Base-by-base conservation (phyloP, 1,140 invertebrate genomes). In the Geopemphigus sp. region DNA sequence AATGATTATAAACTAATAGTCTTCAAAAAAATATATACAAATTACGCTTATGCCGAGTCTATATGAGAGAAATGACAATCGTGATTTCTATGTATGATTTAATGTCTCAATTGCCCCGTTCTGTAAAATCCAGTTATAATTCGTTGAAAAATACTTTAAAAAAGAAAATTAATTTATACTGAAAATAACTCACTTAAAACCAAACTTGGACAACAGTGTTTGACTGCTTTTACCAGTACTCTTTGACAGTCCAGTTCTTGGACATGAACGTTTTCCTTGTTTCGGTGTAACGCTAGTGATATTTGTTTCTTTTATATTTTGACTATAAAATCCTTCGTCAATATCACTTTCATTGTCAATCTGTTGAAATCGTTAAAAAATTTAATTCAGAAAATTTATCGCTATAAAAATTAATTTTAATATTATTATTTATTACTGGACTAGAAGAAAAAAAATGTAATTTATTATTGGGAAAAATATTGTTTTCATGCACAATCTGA, bases 321-420 rank as follows among this genome's bases (percentile, higher is more conserved):
- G 74, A 78, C 74, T 78, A 78, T 39, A 29, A 32, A 78, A 78
- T 45, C 74, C 74, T 63, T 78, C 74, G 26, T 78, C 74, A 0
- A 78, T 59, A 63, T 78, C 74, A 19, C 22, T 63, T 45, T 76
- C 72, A n/a, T 63, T 26, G 11, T 54, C 50, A 29, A 2, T 53
- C 68, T 72, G 4, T 32, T 22, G 24, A 72, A 17, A 29, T 53
- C 12, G 53, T 29, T 11, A 29, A 15, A 24, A 24, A 24, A 57
- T 57, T 6, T 6, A 57, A 57, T 24, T 50, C 47, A 50, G 14
- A 50, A 50, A 8, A 50, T 50, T 12, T 50, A 50, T 12, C 47
- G 1, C 11, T 50, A 1, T 50, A 14, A 1, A 50, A 50, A 50
- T 8, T 12, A 11, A 50, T 50, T 50, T 17, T 12, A 11, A 50